Conservation (phyloP, 2,797 vertebrate species). For the Galago senegalensis region DNA sequence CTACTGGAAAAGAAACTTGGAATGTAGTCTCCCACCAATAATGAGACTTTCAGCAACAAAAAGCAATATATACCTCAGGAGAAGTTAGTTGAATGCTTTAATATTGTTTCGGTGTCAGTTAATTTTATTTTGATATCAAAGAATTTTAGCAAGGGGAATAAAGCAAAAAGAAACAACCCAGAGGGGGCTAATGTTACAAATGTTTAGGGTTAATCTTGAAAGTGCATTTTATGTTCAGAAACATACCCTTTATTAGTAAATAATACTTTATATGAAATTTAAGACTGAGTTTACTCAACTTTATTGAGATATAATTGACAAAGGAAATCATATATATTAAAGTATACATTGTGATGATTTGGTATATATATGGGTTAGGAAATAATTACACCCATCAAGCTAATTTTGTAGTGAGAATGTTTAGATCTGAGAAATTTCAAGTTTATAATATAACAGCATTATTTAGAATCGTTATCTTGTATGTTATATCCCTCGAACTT, state of each 20-base stretch:
- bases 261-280: background rate
- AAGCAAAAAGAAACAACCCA: background rate
- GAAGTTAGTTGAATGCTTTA: background rate
- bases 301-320: background rate
- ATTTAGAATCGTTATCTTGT: background rate
- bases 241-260: background rate
- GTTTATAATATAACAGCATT: background rate
- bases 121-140: background rate
- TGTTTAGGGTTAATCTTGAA: background rate
- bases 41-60: background rate
- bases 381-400: background rate
- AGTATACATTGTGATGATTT: background rate
- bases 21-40: background rate
- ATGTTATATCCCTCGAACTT: background rate
- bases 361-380: background rate
- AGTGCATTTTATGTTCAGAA: conserved; percentile 24
- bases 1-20: background rate
- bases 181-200: background rate
- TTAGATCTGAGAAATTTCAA: background rate
- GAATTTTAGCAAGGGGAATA: background rate
- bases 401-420: background rate
- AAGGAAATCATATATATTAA: background rate
- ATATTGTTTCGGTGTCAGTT: background rate
- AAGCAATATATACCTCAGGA: background rate
- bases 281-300: background rate